Evolutionary conservation across 2,888 invertebrate genomes (phyloP).

Genomic region (Octonoba sinensis): DNA sequence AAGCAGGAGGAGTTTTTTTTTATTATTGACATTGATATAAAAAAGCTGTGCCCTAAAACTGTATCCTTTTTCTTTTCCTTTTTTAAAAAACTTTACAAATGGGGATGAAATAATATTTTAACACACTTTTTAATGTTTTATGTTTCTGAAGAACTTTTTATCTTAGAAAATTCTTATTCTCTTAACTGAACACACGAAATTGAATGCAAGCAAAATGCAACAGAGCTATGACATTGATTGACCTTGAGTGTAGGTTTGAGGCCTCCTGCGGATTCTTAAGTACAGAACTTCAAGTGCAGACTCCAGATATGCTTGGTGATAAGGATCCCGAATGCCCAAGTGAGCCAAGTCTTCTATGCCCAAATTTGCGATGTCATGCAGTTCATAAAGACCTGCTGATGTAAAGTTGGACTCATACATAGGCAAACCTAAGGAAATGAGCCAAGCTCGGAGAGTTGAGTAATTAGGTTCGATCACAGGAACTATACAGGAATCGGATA

Average conservation of each 20-base stretch:
- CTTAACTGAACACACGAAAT: neutral
- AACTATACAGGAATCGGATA: constrained; percentile 69
- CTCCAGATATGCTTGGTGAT: constrained; percentile 61
- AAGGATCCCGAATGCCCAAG: constrained; percentile 55
- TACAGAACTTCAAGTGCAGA: constrained; percentile 64
- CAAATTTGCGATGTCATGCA: constrained; percentile 68
- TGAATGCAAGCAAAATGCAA: neutral
- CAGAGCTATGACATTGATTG: constrained; percentile 41
- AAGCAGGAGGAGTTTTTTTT: too few relatives aligned
- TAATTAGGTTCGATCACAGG: constrained; percentile 70
- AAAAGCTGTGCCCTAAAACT: too few relatives aligned
- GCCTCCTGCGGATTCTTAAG: constrained; percentile 42
- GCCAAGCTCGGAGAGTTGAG: constrained; percentile 69
- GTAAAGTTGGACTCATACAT: constrained; percentile 68
- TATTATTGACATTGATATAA: too few relatives aligned
- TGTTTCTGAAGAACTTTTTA: neutral
- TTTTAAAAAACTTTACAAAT: neutral
- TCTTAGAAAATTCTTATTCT: neutral
- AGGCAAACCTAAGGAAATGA: constrained; percentile 71
- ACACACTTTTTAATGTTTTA: neutral
- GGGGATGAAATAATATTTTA: neutral
- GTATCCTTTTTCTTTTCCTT: too few relatives aligned
- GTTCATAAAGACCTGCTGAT: constrained; percentile 51
- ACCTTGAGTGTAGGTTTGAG: constrained; percentile 48
- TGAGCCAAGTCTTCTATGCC: constrained; percentile 58